These are phyloP conservation scores for Atherinomorus stipes DNA, from an alignment of 2,113 vertebrate species.

Conservation along the genomic window DNA sequence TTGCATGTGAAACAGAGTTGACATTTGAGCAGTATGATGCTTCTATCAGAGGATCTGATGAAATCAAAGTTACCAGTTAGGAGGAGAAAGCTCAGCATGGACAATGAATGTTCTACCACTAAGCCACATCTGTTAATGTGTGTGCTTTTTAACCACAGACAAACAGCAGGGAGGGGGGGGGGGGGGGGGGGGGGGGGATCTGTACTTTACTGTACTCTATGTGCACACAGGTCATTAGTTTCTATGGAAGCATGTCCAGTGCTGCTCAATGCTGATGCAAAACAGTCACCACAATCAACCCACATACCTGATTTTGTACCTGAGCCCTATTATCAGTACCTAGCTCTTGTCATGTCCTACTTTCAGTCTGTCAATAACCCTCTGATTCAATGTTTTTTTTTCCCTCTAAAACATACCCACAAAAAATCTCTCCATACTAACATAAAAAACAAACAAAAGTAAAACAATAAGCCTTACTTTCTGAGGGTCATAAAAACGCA, in stretches of 20 bases:
- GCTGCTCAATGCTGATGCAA: background rate
- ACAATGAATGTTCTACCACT: background rate
- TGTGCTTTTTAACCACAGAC: background rate
- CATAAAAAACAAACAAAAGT: too few species aligned
- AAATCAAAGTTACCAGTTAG: background rate
- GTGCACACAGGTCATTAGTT: slow-evolving; percentile 10
- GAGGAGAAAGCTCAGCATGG: background rate
- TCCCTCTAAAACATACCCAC: background rate
- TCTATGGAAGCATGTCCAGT: slow-evolving; percentile 17
- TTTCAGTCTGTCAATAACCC: slow-evolving; percentile 9
- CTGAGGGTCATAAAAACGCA: background rate
- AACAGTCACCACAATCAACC: slow-evolving; percentile 9
- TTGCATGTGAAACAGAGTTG: background rate
- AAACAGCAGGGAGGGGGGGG: too few species aligned
- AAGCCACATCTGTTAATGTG: background rate
- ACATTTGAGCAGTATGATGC: background rate
- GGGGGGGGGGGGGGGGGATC: too few species aligned
- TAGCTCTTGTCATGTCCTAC: background rate
- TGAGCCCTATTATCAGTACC: slow-evolving; percentile 2
- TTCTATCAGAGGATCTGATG: slow-evolving; percentile 2
- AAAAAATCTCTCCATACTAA: background rate
- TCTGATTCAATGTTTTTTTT: background rate
- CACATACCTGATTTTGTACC: slow-evolving; percentile 1
- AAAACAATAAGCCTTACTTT: background rate
- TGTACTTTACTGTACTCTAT: background rate